Base-by-base conservation (phyloP, 2,113 vertebrate species). In the Girardinichthys multiradiatus region DNA sequence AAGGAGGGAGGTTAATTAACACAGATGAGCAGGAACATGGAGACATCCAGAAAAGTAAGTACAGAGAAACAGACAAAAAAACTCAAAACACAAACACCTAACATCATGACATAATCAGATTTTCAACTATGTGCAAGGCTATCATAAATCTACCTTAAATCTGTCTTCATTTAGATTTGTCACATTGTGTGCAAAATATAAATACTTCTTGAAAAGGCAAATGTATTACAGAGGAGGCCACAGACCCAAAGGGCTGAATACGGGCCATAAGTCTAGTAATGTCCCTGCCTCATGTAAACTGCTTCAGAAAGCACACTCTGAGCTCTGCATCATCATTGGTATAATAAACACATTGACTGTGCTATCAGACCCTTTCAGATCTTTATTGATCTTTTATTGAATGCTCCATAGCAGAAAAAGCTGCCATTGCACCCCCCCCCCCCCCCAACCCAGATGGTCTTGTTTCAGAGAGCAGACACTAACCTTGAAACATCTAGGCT, bases 381-480 rank as follows among this genome's bases (percentile, higher is more conserved):
- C 63, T 79, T 74, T 79, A 83, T 76, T 62, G 70, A 75, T 82
- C 72, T 27, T 75, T 84, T 76, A 85, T 85, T 79, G 84, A 83
- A 76, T 66, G 51, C 73, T 62, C 63, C 65, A 67, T 45, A 74
- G 48, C n/a, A 39, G 75, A 72, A 65, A 65, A 74, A n/a, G n/a
- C n/a, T n/a, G n/a, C n/a, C n/a, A n/a, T n/a, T n/a, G n/a, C n/a
- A n/a, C n/a, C n/a, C n/a, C n/a, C n/a, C n/a, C n/a, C n/a, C n/a
- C n/a, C n/a, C n/a, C n/a, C n/a, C n/a, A n/a, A n/a, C 27, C 42
- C 24, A 14, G 5, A 24, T 21, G 65, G 79, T 64, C 73, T 73
- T 77, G 74, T 64, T 73, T 64, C 63, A 33, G 42, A 45, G 62
- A 4, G 54, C 61, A 71, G 28, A 65, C 33, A 31, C 66, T 72